Conservation (phyloP, 2,113 vertebrate genomes). For the Helogale parvula region DNA sequence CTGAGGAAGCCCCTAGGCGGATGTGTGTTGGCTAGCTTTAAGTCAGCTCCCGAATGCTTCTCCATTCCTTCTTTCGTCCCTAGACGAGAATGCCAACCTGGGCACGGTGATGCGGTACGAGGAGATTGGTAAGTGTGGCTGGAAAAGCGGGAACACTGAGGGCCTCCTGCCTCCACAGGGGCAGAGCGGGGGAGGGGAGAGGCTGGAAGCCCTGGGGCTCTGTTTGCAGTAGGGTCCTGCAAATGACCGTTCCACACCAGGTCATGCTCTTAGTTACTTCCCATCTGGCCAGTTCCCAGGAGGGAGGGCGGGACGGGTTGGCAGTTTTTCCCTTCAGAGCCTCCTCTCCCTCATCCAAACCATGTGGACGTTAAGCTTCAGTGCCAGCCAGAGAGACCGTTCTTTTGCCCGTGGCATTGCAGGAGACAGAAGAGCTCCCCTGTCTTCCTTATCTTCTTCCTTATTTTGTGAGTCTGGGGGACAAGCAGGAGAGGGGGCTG, state of each 20-base stretch:
- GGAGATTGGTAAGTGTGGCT: slow-evolving; percentile 94
- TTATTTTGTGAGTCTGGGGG: background rate
- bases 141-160: rapidly evolving
- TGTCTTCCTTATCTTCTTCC: background rate
- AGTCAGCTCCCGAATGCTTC: background rate
- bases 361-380: background rate
- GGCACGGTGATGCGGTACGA: slow-evolving; percentile 96
- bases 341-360: background rate
- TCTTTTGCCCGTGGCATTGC: background rate
- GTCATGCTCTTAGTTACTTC: background rate
- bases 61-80: slow-evolving; percentile 4
- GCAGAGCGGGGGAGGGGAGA: background rate
- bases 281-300: background rate
- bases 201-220: background rate
- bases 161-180: background rate
- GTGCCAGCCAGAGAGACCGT: background rate
- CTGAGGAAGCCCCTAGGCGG: background rate
- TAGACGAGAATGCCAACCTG: slow-evolving; percentile 98
- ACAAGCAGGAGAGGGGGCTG: background rate
- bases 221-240: background rate
- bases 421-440: no score
- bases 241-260: background rate
- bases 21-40: rapidly evolving
- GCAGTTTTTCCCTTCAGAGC: background rate
- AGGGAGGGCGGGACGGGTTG: rapidly evolving